Conservation (phyloP, 2,113 vertebrate species). For the Dromas ardeola region DNA sequence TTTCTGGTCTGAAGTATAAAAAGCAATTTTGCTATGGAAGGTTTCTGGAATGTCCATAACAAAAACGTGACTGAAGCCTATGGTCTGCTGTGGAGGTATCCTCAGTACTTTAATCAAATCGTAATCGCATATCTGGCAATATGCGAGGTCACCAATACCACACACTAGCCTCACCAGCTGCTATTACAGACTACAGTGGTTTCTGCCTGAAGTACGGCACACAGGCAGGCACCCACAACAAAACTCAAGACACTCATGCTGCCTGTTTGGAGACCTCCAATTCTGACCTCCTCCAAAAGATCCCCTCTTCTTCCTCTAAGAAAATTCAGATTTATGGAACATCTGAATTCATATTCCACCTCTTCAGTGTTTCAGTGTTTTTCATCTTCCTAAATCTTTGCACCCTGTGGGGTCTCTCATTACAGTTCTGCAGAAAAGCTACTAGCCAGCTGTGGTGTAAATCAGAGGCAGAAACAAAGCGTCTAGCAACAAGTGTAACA, state of each 20-base stretch:
- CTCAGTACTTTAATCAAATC: background rate
- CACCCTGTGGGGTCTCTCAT: background rate
- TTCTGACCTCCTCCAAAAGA: background rate
- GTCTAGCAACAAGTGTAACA: background rate
- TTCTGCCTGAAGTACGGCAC: background rate
- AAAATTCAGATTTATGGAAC: background rate
- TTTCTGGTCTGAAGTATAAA: constrained; percentile 32
- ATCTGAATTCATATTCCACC: background rate
- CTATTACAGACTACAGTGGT: background rate
- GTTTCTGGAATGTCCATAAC: constrained; percentile 21
- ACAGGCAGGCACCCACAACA: background rate
- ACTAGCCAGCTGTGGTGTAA: background rate
- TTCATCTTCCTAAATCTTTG: background rate
- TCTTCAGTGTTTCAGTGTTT: background rate
- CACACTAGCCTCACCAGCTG: background rate
- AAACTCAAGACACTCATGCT: background rate
- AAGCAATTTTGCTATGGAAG: constrained; percentile 38
- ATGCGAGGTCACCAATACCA: background rate
- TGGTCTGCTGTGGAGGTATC: background rate
- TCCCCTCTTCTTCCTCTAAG: background rate
- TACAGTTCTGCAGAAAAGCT: background rate
- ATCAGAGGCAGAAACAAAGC: background rate
- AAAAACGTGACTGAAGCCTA: background rate
- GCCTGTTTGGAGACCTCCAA: background rate
- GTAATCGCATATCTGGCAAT: background rate